phyloP scores from a whole-genome alignment of 1,140 invertebrate species.

The Pseudobourletiella spinata region DNA sequence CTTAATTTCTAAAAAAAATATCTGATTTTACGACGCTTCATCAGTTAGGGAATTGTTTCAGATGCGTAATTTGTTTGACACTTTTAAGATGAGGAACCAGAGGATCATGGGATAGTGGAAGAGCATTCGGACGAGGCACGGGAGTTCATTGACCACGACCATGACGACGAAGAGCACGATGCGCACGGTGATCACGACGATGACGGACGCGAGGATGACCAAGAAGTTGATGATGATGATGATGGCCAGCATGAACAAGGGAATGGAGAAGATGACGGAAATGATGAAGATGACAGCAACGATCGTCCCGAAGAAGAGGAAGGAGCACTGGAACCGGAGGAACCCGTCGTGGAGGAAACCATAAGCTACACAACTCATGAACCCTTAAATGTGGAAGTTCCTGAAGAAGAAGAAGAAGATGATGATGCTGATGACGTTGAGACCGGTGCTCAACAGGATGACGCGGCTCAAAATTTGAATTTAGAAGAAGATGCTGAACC shows the following conservation, averaged over 20 bases:
- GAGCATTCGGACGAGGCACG: neutral
- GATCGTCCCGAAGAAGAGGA: too few species aligned
- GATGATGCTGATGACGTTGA: too few species aligned
- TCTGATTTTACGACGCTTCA: neutral
- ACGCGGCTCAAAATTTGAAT: too few species aligned
- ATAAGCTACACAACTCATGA: too few species aligned
- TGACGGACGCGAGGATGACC: neutral
- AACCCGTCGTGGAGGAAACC: too few species aligned
- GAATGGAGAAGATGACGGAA: neutral
- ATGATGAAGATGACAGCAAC: neutral
- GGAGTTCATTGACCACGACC: neutral
- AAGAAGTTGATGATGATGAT: constrained; percentile 2
- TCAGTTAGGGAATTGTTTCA: neutral
- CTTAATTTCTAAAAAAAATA: neutral
- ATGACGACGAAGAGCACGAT: neutral
- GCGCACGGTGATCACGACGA: neutral
- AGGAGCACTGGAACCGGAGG: too few species aligned
- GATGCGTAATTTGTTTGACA: neutral
- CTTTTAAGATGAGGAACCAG: neutral
- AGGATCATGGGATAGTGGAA: neutral
- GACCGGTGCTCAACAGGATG: too few species aligned
- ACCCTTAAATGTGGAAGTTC: too few species aligned
- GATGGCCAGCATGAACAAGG: neutral
- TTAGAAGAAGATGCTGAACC: too few species aligned
- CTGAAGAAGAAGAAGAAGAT: too few species aligned